Base-by-base conservation (phyloP, 2,888 invertebrate genomes). In the Thelaira solivaga region DNA sequence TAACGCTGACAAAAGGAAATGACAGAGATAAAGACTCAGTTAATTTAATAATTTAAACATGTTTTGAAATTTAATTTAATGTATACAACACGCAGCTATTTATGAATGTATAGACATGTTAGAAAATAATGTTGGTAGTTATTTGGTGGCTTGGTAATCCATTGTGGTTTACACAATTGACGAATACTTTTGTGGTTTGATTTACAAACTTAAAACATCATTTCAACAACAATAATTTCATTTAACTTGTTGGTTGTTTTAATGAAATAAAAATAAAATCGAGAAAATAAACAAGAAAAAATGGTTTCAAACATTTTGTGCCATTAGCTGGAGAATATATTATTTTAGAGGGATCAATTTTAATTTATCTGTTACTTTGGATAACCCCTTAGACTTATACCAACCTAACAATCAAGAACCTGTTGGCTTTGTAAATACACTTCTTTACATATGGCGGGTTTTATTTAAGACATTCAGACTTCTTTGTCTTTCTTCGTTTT, bases 1-100 rank as follows among this genome's bases (percentile, higher is more conserved):
- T 53, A 45, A 8, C 45, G 62, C 29, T 39, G 39, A 41, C 16
- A n/a, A 47, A 16, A 55, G 18, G 22, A 61, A 31, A 71, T 13
- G 26, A 26, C 16, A 55, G 29, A 62, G n/a, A 29, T 11, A n/a
- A 41, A 16, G 8, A 18, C 8, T 39, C 1, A 43, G 16, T 43
- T 34, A 13, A 36, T 7, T 22, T 49, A 22, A 10, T 18, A 16
- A 39, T 24, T 57, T 29, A 18, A 24, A 13, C 1, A 6, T 18
- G n/a, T 10, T 26, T 45, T 57, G 43, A 3, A n/a, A 26, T 5
- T 6, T 0, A 36, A 18, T 34, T 45, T 16, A 45, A 11, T 1
- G 11, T 8, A 41, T 47, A n/a, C n/a, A n/a, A n/a, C n/a, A n/a
- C n/a, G n/a, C 1, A 39, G 5, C 4, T 39, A 16, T 39, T 39